Base-by-base conservation (phyloP, 2,888 invertebrate genomes). In the Fragum whitleyi region DNA sequence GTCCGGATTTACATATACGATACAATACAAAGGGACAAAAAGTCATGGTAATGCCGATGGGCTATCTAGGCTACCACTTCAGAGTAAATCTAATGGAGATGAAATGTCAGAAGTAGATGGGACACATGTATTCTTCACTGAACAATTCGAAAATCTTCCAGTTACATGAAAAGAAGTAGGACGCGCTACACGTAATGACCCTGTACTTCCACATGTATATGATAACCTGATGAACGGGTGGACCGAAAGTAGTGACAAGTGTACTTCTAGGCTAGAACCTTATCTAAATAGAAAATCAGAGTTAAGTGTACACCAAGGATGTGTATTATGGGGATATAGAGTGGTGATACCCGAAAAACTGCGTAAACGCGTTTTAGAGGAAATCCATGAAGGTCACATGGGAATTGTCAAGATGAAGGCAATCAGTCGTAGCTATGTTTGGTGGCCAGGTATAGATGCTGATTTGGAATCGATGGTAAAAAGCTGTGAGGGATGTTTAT, bases 331-430 rank as follows among this genome's bases (percentile, higher is more conserved):
- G 76, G 87, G 85, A 14, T 51, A 83, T 2, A 77, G 90, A 7
- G 85, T 91, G 0, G 83, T 91, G 2, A 84, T 92, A 39, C 92
- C 92, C 1, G 28, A 39, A 2, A 75, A 74, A 26, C 80, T 89
- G 9, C 81, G 81, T 59, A 29, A 65, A 29, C 61, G 70, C 9
- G 83, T 91, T 1, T 75, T 92, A n/a, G 70, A 81, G 16, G 81
- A 86, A 70, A 75, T 92, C 0, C 91, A 91, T 79, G 65, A 77
- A 21, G 74, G 78, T 28, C 92, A 92, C 77, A 85, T 88, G 9
- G 92, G 92, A 0, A 86, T 88, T 19, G 81, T 79, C 0, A 80
- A 89, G 23, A 90, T 91, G 88, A 92, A 92, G 73, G 53, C 72
- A 6, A 55, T 91, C 2, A 89, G 90, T 9, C 59, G 91, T 23